Conservation (phyloP, 2,797 vertebrate genomes). For the Mallotus villosus region DNA sequence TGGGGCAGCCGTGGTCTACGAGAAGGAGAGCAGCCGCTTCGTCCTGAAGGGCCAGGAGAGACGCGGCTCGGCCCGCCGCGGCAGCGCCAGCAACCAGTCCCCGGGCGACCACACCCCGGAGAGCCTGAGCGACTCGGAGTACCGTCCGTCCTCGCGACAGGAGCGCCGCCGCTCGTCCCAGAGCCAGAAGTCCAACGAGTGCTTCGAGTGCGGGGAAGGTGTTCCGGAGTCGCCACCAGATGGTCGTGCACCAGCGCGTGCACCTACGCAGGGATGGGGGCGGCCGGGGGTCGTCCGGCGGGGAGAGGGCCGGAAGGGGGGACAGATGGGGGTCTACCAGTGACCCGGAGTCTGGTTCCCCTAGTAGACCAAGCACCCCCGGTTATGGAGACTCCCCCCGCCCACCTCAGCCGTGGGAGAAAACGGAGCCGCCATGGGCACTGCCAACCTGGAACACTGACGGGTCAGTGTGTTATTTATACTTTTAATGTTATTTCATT, state of each 20-base stretch:
- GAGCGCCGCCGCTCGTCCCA: conserved; percentile 72
- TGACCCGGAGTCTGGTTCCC: conserved; percentile 83
- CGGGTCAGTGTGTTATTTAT: conserved; percentile 53
- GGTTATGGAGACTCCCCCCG: conserved; percentile 80
- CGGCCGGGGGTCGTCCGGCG: conserved; percentile 52
- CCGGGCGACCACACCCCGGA: conserved; percentile 70
- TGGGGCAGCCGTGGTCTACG: conserved; percentile 80
- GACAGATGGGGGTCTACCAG: conserved; percentile 84
- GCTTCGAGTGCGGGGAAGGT: conserved; percentile 94
- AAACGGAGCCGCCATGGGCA: conserved; percentile 77
- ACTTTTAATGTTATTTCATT: not conserved
- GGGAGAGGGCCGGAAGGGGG: conserved; percentile 64
- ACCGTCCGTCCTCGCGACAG: conserved; percentile 82
- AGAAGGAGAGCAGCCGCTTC: conserved; percentile 85
- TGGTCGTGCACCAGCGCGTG: conserved; percentile 90
- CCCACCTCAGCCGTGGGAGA: conserved; percentile 73
- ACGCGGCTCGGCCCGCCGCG: conserved; percentile 74
- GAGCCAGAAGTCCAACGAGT: conserved; percentile 84
- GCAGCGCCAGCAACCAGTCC: conserved; percentile 60
- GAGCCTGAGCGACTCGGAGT: conserved; percentile 78
- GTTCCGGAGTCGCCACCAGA: conserved; percentile 93
- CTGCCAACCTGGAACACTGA: conserved; percentile 73
- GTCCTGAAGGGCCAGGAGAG: conserved; percentile 83
- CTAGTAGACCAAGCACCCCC: conserved; percentile 86
- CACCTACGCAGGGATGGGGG: conserved; percentile 81